Conservation (phyloP, 2,113 vertebrate genomes). For the Chaenocephalus aceratus region DNA sequence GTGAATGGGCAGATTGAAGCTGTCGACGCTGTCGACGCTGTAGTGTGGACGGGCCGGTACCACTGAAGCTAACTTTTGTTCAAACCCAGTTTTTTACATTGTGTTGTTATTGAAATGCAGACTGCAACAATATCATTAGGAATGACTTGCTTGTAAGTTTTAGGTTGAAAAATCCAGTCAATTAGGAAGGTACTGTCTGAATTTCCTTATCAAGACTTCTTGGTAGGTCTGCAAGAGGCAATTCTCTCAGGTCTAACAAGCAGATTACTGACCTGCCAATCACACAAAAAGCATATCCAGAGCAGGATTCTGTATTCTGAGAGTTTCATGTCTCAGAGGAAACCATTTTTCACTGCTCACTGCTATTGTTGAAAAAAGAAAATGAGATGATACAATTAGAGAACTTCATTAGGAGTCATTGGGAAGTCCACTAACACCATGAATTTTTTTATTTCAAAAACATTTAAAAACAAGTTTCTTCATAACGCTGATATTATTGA, state of each 20-base stretch:
- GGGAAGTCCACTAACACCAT: not conserved
- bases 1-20: too few species aligned
- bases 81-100: not conserved
- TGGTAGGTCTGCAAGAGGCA: constrained; percentile 12
- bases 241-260: constrained; percentile 21
- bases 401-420: not conserved
- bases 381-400: not conserved
- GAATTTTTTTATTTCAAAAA: not conserved
- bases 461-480: constrained; percentile 4
- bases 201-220: constrained; percentile 13
- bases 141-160: constrained; percentile 9
- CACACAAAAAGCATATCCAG: not conserved
- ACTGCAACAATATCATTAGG: constrained; percentile 10
- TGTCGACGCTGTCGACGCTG: too few species aligned
- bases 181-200: constrained; percentile 1
- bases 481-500: not conserved
- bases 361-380: not conserved
- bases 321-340: not conserved
- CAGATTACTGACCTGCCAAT: constrained; percentile 24
- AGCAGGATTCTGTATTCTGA: constrained; percentile 3
- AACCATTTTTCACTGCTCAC: not conserved
- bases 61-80: constrained; percentile 21
- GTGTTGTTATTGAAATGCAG: not conserved
- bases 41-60: not conserved
- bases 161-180: constrained; percentile 1